Evolutionary conservation across 2,888 invertebrate species (phyloP), one percentile per base, ranked within the genome.

Genomic region (Diarsia dahlii): DNA sequence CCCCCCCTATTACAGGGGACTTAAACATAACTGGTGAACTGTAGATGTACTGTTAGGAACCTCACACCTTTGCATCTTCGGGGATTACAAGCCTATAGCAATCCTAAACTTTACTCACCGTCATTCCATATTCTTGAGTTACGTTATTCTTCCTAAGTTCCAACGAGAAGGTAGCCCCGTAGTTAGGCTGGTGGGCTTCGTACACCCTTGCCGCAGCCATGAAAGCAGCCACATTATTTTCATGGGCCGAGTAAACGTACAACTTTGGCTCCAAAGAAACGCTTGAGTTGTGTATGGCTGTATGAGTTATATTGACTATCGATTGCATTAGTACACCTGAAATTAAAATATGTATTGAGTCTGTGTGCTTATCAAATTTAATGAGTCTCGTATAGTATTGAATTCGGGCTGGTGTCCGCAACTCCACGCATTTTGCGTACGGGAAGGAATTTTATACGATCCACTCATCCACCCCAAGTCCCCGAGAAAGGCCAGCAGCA

Each of bases 181-280:
- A 97, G 20, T 94, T 95, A 0, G 97, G 97, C 78, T 97, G 96
- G 74, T 97, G 97, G 0, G 97, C 94, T 74, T 96, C 91, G 88
- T 96, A 98, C 2, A 97, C 96, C 18, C 95, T 93, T 0, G 97
- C 93, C 3, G 97, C 97, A 1, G 95, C 94, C 89, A 98, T 94
- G n/a, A 97, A 82, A 0, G 96, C 96, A 0, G 97, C 97, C 1
- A 98, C 96, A 56, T 97, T 97, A 71, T 97, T 97, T 90, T 98
- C 98, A 89, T 98, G 98, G 0, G 96, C 97, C 1, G 97, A 97
- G 86, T 96, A 97, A 73, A 97, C 87, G 58, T 94, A 92, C 39
- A 97, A 79, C 85, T 96, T 97, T 0, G 94, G 93, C 54, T 91
- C 93, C 10, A 93, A 91, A 1, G 81, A 81, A 60, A 96, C 88